Base-by-base conservation (phyloP, 1,140 invertebrate species). In the Littorina saxatilis region DNA sequence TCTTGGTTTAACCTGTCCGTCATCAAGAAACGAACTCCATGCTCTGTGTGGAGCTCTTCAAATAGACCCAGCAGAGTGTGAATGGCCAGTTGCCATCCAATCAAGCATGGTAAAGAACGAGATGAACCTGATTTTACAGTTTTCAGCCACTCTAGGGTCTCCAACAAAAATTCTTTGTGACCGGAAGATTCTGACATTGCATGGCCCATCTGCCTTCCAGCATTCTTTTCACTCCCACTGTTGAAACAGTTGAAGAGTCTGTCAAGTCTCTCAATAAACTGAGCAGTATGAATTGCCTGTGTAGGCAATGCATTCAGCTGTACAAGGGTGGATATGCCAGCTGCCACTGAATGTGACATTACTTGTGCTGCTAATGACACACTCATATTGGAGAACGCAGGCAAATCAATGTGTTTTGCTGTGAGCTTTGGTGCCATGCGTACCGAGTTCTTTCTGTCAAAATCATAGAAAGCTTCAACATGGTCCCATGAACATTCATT, bases 1-100 rank as follows among this genome's bases (percentile, higher is more conserved):
- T 75, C 73, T 29, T 75, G 73, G 27, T 75, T 75, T 1, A 75
- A n/a, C 40, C 73, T 75, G 7, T 75, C 47, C 7, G 35, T 75
- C 15, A 75, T 23, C 35, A 75, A 1, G 4, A 68, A 68, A 13
- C 27, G 9, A 15, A 75, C 47, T 23, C 32, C n/a, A 15, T 70
- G 23, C 27, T 35, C 20, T 20, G 23, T 37, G 11, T 70, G 32
- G 20, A 70, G 37, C 13, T 70, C 66, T 32, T 27, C 66, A 27
- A 27, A 70, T 11, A 70, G 5, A 70, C 13, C 23, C 1, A 66
- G 29, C 13, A 70, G 37, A 11, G 7, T 70, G 32, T 23, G 66
- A 23, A 70, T 43, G 13, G 66, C 66, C n/a, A 70, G 7, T 70
- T 70, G 32, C 27, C 66, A 70, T 37, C 66, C 66, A 27, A 37